Base-by-base conservation (phyloP, 2,113 vertebrate species). In the Apus apus region DNA sequence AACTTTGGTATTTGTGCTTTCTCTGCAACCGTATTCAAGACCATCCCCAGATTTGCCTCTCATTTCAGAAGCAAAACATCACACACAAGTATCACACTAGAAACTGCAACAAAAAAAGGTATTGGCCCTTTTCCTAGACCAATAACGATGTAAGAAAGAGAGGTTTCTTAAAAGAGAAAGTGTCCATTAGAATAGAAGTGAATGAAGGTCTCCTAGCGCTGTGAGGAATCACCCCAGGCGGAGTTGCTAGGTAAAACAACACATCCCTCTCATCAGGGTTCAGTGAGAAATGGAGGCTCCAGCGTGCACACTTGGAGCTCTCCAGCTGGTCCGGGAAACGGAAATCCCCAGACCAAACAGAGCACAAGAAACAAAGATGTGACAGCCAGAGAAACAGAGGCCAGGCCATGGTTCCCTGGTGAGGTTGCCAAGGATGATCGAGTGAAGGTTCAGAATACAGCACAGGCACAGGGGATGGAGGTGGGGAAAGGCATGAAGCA, bases 1-100 rank as follows among this genome's bases (percentile, higher is more conserved):
- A 95, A 96, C 78, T 87, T 89, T 32, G 85, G 83, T 85, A 64
- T 60, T 75, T 30, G 8, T 72, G 85, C 60, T 83, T 92, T 85
- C 90, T 70, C 62, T 72, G 65, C 57, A 87, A 53, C 58, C 12
- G 16, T n/a, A 45, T 36, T 75, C 48, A 75, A 38, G 82, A 78
- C 21, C 53, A 92, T 67, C 43, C 29, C 66, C 20, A 57, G 50
- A 65, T 61, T 13, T 21, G 36, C 7, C 73, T 77, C 53, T 74
- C 57, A 26, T 30, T 81, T 61, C 76, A 85, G 73, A 77, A 84
- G 29, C 56, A 46, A 76, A 91, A 51, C 53, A 53, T 61, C 32
- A 25, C 32, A 45, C 11, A 6, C 10, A 60, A 40, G 60, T 11
- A 51, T 6, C 50, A 53, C 45, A 66, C 11, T 29, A 73, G 30